Evolutionary conservation across 2,888 invertebrate species (phyloP).

Genomic region (Caenorhabditis sp.): DNA sequence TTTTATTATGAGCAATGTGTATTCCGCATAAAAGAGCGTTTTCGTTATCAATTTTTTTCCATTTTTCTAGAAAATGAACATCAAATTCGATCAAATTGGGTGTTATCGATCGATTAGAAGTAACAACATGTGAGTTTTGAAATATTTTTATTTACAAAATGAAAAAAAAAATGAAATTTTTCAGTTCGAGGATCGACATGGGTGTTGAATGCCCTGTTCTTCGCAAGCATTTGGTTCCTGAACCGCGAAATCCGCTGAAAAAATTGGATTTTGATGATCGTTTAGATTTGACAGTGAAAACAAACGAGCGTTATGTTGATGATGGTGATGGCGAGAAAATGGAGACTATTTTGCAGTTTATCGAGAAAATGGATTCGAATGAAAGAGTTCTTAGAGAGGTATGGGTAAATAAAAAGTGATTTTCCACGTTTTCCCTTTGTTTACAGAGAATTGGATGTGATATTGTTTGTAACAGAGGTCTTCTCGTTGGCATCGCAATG

Average conservation of each 20-base stretch:
- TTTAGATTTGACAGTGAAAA: background rate
- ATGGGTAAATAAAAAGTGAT: background rate
- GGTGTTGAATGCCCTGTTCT: no score
- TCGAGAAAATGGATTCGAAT: background rate
- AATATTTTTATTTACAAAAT: no score
- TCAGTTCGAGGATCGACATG: no score
- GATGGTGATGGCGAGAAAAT: background rate
- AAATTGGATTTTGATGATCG: background rate
- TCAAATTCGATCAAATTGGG: no score
- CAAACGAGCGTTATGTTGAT: background rate
- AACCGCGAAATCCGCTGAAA: background rate
- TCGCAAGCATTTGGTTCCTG: no score
- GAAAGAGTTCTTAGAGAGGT: background rate
- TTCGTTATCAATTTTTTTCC: no score
- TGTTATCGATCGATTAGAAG: no score
- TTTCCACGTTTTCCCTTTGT: background rate
- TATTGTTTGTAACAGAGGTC: background rate
- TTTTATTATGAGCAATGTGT: no score
- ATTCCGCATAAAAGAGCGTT: no score
- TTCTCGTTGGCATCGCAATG: background rate
- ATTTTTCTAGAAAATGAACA: no score
- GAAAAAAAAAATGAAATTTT: no score
- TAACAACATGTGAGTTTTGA: no score
- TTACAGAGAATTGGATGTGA: background rate
- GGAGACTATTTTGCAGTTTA: background rate